Evolutionary conservation across 2,113 vertebrate genomes (phyloP), one percentile per base, ranked within the genome.

Genomic region (Hucho hucho): DNA sequence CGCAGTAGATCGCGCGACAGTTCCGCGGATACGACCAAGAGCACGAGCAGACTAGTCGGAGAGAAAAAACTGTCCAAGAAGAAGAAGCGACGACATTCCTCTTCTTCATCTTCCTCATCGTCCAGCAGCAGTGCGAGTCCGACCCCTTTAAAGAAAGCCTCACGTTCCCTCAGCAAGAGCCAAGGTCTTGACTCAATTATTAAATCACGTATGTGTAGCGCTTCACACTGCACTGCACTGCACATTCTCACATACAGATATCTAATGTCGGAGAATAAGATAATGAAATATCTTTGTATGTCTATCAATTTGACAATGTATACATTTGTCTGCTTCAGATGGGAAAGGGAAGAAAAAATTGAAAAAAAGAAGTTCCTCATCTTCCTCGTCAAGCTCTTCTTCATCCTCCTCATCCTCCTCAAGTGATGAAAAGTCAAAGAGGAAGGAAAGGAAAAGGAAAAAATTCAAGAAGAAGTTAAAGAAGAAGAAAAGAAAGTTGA

Each of bases 261-360:
- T 43, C 37, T 43, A 37, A 37, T 37, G 37, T 43, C 37, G 11
- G 37, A 37, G 37, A 43, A 43, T 11, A 43, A 43, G 14, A 16
- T 53, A 53, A 53, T 53, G 3, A 53, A 53, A 53, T 53, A 14
- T 16, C 16, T 53, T 53, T 16, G 16, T 53, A 43, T 43, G 37
- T 43, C 9, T 53, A 53, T 18, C 49, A 61, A 22, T 61, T n/a
- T 16, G 11, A 43, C 37, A 16, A 61, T 16, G 6, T 61, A 1
- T n/a, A 18, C 2, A 32, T 47, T 53, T 49, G 67, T 46, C 13
- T 71, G 49, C 77, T 89, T 74, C 86, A 96, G 96, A 89, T 84
- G 92, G 89, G 74, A 95, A 95, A 90, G 93, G 92, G 68, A 83
- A 74, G 28, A 94, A 88, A 82, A 95, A 92, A 85, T 94, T 11